Evolutionary conservation across 2,888 invertebrate genomes (phyloP), one percentile per base, ranked within the genome.

Genomic region (Aporophyla lueneburgensis): DNA sequence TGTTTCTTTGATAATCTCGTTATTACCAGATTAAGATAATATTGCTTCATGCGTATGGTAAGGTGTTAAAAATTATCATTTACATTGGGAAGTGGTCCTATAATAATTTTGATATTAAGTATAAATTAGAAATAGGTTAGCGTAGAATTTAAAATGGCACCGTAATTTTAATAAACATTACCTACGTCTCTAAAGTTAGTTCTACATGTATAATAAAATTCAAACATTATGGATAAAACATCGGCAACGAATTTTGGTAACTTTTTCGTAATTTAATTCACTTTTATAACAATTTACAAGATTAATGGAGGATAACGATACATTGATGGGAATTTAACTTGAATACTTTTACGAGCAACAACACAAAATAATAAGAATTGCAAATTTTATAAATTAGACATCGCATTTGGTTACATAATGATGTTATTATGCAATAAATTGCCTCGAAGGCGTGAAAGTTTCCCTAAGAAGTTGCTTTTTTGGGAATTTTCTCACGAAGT

Each of bases 131-230:
- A 65, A 74, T 69, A 73, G 59, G 43, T 65, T 62, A 62, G 70
- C 51, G 33, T 71, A 79, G 62, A 74, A 83, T 71, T 62, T 77
- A 61, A 86, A 81, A 86, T 86, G 86, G 88, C 88, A 86, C 85
- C 40, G 59, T 74, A 56, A 66, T 67, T 63, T 78, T 53, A 67
- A 86, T 71, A 77, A 58, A 77, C 21, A 68, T 33, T 63, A 70
- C 43, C 51, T 78, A 78, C 5, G 69, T 76, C 62, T 62, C 85
- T 76, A 71, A 76, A 40, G 59, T 71, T 58, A 61, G 54, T 56
- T 61, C 53, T 56, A 83, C 49, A 54, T 12, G 43, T 46, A 46
- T 71, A 78, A 65, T 69, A 83, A 68, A 46, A 77, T 82, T 58
- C 19, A 58, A 79, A 78, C 49, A 63, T 78, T 78, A 63, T 63